Conservation (phyloP, 1,140 invertebrate genomes). For the Theocolax elegans region DNA sequence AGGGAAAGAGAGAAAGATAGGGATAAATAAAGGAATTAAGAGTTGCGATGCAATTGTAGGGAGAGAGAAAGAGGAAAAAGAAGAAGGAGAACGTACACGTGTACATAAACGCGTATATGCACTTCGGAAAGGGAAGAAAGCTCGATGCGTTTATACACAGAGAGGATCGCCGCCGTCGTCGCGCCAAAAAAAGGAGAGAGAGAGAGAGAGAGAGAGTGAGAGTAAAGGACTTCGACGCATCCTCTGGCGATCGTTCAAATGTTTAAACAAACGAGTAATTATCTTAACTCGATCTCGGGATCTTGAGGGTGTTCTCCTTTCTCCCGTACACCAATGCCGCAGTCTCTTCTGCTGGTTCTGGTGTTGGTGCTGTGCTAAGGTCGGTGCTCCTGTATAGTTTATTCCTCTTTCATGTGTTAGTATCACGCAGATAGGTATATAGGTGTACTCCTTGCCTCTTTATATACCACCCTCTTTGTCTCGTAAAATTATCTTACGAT, state of each 20-base stretch:
- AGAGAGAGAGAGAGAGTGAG: not conserved
- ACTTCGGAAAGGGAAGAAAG: not conserved
- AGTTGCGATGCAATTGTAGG: not conserved
- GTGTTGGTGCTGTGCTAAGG: constrained; percentile 31
- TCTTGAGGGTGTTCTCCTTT: constrained; percentile 55
- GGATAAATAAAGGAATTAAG: constrained; percentile 11
- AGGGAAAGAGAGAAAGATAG: not conserved
- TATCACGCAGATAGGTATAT: too few species aligned
- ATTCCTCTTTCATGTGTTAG: too few species aligned
- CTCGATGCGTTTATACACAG: too few species aligned
- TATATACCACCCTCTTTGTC: too few species aligned
- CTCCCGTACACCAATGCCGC: constrained; percentile 41
- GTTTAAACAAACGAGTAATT: constrained; percentile 67
- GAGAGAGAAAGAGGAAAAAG: constrained; percentile 4
- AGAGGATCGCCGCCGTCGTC: constrained; percentile 4
- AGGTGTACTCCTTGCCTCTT: too few species aligned
- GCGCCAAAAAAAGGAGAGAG: constrained; percentile 28
- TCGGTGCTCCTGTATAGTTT: too few species aligned
- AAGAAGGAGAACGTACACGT: not conserved
- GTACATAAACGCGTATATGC: not conserved
- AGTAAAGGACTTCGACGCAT: constrained; percentile 31
- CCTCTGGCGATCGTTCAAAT: constrained; percentile 56
- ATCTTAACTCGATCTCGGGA: constrained; percentile 65
- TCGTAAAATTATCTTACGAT: too few species aligned
- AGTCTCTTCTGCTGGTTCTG: not conserved